These are phyloP conservation scores for Caenorhabditis sulstoni DNA, from an alignment of 2,888 invertebrate genomes.

Conservation along the genomic window DNA sequence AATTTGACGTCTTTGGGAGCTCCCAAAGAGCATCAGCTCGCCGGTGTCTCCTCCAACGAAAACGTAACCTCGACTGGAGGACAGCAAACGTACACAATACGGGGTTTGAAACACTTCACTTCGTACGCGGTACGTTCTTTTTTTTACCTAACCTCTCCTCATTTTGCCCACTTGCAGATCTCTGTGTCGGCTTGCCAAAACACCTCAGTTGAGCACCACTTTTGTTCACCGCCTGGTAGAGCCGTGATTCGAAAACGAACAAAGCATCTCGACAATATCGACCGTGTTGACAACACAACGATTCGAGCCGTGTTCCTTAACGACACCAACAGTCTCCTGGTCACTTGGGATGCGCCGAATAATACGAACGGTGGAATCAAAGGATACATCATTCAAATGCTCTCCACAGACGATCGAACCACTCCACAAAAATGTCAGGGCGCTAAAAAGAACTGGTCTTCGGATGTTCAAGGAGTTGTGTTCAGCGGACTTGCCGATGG, in stretches of 20 bases:
- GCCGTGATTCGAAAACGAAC: slow-evolving; percentile 34
- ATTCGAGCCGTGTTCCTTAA: slow-evolving; percentile 46
- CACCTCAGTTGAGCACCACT: slow-evolving; percentile 39
- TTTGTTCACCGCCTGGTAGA: slow-evolving; percentile 59
- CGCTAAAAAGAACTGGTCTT: background rate
- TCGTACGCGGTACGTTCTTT: slow-evolving; percentile 74
- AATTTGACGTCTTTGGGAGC: background rate
- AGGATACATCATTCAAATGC: slow-evolving; percentile 84
- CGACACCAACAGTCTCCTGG: slow-evolving; percentile 20
- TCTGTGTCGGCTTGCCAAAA: slow-evolving; percentile 76
- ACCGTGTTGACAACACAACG: slow-evolving; percentile 46
- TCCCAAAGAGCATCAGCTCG: too few species aligned
- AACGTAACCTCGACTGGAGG: too few species aligned
- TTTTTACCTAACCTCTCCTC: too few species aligned
- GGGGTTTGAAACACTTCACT: slow-evolving; percentile 71
- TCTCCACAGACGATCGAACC: background rate
- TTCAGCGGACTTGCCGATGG: slow-evolving; percentile 74
- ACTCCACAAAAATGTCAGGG: background rate
- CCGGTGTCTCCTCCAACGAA: too few species aligned
- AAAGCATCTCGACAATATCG: slow-evolving; percentile 23
- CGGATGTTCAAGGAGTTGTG: slow-evolving; percentile 55
- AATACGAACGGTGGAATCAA: slow-evolving; percentile 92
- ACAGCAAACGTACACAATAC: slow-evolving; percentile 28
- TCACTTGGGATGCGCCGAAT: slow-evolving; percentile 86
- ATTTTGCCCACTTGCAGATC: slow-evolving; percentile 61